Conservation (phyloP, 2,113 vertebrate genomes). For the Chroicocephalus ridibundus region DNA sequence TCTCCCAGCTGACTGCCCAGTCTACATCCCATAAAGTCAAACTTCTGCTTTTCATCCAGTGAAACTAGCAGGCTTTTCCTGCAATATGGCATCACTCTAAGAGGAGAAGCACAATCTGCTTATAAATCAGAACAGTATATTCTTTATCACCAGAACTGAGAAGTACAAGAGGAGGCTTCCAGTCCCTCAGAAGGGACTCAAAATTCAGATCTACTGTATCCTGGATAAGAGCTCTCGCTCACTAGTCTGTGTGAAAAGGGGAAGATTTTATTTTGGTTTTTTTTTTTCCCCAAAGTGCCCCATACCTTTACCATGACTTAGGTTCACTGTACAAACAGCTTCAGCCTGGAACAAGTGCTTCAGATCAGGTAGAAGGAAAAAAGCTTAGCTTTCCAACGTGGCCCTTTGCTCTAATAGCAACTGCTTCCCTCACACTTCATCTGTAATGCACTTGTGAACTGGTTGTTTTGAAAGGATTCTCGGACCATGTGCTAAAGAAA, state of each 20-base stretch:
- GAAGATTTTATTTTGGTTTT: too few relatives aligned
- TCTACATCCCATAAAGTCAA: background rate
- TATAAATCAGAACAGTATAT: background rate
- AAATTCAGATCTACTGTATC: background rate
- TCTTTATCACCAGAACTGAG: background rate
- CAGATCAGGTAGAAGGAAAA: background rate
- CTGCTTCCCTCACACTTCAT: background rate
- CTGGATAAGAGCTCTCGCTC: background rate
- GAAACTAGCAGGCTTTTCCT: background rate
- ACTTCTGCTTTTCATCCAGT: background rate
- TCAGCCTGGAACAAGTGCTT: background rate
- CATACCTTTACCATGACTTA: background rate
- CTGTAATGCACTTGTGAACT: background rate
- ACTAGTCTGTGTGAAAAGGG: background rate
- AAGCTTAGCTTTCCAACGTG: background rate
- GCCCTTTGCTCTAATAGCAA: background rate
- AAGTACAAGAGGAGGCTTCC: background rate
- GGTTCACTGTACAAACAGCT: background rate
- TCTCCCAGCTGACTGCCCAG: background rate
- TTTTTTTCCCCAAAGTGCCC: accelerated
- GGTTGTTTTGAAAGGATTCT: background rate
- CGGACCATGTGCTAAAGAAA: background rate
- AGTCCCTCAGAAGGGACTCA: background rate
- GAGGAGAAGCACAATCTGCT: background rate
- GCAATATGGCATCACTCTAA: background rate